Evolutionary conservation across 2,113 vertebrate species (phyloP).

Genomic region (Dicaeum eximium): DNA sequence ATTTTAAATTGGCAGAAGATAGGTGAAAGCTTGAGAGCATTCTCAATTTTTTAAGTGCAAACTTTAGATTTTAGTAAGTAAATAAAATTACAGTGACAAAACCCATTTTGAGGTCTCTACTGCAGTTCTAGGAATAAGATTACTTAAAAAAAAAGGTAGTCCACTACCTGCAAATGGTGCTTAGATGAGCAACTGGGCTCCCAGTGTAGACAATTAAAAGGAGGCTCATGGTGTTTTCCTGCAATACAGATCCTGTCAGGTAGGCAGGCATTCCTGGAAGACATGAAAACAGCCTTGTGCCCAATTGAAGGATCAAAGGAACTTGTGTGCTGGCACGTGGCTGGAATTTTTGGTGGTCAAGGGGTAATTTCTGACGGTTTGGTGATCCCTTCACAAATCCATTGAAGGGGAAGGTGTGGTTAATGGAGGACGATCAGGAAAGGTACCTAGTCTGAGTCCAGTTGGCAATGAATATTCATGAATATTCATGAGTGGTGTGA

Average conservation of each 20-base stretch:
- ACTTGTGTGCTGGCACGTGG: rapidly evolving
- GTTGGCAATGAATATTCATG: background rate
- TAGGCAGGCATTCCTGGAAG: background rate
- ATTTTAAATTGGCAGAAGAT: background rate
- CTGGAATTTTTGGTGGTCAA: background rate
- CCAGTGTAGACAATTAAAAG: background rate
- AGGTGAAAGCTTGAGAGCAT: background rate
- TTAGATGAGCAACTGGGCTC: background rate
- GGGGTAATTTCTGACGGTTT: background rate
- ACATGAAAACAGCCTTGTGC: background rate
- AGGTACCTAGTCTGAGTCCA: background rate
- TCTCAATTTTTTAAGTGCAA: background rate
- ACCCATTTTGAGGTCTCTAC: background rate
- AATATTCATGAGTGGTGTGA: background rate
- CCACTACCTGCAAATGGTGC: background rate
- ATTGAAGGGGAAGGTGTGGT: background rate
- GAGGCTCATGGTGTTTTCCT: background rate
- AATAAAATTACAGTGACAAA: background rate
- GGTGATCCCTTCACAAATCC: background rate
- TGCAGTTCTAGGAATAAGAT: background rate
- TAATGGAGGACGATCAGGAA: background rate
- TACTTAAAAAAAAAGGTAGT: background rate
- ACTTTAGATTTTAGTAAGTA: background rate
- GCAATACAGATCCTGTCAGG: background rate
- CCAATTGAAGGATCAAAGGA: background rate